These are phyloP conservation scores for Callinectes sapidus DNA, from an alignment of 2,888 invertebrate genomes.

Conservation along the genomic window DNA sequence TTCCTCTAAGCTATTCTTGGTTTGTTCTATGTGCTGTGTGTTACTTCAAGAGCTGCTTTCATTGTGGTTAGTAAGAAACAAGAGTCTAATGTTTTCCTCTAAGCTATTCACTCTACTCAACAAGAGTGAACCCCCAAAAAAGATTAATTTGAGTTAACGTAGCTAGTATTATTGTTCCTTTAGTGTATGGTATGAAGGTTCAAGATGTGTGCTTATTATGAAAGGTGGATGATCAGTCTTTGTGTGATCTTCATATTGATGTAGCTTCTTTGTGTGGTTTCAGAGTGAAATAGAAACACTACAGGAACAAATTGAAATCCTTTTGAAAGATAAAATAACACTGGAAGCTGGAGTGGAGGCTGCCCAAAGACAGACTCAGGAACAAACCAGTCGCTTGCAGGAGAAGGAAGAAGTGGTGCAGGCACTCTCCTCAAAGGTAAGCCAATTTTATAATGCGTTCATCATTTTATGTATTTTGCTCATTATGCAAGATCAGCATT, in stretches of 20 bases:
- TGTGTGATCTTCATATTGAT: not conserved
- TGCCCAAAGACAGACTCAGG: not conserved
- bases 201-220: not conserved
- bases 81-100: no score
- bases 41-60: no score
- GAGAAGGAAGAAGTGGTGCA: not conserved
- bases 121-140: not conserved
- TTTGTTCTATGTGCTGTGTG: no score
- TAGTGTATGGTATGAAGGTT: not conserved
- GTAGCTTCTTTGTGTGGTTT: not conserved
- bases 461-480: not conserved
- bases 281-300: conserved; percentile 6
- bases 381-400: not conserved
- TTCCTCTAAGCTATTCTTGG: no score
- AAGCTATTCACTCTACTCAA: not conserved
- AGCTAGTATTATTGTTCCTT: not conserved
- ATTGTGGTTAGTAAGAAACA: no score
- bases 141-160: not conserved
- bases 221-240: not conserved
- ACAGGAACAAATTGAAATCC: not conserved
- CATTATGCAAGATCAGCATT: not conserved
- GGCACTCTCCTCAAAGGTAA: conserved; percentile 2
- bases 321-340: not conserved
- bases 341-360: not conserved
- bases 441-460: not conserved